Base-by-base conservation (phyloP, 1,140 invertebrate genomes). In the Caligus rogercresseyi region DNA sequence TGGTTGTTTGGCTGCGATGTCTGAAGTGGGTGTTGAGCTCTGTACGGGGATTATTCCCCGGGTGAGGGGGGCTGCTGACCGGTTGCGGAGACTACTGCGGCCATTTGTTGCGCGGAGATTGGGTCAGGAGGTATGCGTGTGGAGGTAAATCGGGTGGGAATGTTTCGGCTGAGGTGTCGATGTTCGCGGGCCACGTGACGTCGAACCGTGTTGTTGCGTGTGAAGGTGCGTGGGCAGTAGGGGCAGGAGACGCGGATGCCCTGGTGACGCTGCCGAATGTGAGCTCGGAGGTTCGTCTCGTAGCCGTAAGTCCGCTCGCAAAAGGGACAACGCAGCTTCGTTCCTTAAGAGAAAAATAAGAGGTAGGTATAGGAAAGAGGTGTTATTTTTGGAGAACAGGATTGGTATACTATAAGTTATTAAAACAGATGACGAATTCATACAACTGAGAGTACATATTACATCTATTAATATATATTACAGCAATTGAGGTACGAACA, bases 261-360 rank as follows among this genome's bases (percentile, higher is more conserved):
- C 74, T 89, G 87, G 74, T 91, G 87, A 69, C 87, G 81, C 71
- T 89, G 87, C 54, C 87, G 76, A 70, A 91, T 89, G 73, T 91
- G 87, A 52, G 87, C 87, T 52, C 87, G 80, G 69, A 91, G 74
- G 72, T 91, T 91, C 70, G 87, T 91, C 77, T 91, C 87, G 72
- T 91, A 90, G 43, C 87, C 86, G 73, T 91, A 91, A n/a, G 89
- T 76, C 69, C 87, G 80, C 73, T 90, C 87, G 77, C 87, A 91
- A 72, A 86, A 89, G 69, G 87, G 84, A 74, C 87, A 91, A 75
- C 89, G 88, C 65, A 91, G 75, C 74, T 89, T 89, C 74, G 87
- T 89, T 67, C 85, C 86, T 88, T 67, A 18, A 63, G 60, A 21
- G 54, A 20, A 43, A 43, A 43, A 43, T 43, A 43, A 43, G n/a